Percentiles rank a stretch among this genome's conserved stretches.
These are phyloP conservation scores for Mola mola DNA, from an alignment of 2,113 vertebrate species.

Conservation along the genomic window DNA sequence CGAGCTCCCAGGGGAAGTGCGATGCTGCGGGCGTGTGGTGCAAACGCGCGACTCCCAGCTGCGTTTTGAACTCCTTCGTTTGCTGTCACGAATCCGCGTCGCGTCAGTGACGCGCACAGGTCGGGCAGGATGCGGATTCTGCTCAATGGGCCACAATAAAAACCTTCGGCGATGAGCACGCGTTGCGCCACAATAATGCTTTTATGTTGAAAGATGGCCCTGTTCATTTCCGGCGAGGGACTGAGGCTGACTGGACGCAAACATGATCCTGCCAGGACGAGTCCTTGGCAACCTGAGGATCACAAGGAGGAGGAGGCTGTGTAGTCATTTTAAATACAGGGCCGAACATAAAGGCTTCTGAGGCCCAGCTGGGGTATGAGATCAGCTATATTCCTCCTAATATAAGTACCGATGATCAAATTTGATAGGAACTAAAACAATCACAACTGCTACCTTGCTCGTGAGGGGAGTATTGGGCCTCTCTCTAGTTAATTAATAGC, in stretches of 20 bases:
- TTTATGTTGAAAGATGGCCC: conserved; percentile 19
- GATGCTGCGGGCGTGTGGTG: conserved; percentile 31
- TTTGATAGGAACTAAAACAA: too few relatives aligned
- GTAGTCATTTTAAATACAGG: neutral
- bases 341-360: too few relatives aligned
- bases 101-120: neutral
- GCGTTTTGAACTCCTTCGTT: conserved; percentile 7
- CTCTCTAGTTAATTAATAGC: too few relatives aligned
- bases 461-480: too few relatives aligned
- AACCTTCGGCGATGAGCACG: rapidly evolving
- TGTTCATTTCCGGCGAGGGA: conserved; percentile 2
- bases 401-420: too few relatives aligned
- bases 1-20: neutral
- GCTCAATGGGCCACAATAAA: conserved; percentile 27
- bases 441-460: too few relatives aligned
- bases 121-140: neutral
- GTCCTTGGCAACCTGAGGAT: neutral
- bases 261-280: neutral
- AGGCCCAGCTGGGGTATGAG: too few relatives aligned
- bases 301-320: neutral
- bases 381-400: too few relatives aligned
- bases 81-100: neutral
- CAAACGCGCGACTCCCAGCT: conserved; percentile 6
- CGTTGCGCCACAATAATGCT: rapidly evolving
- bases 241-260: conserved; percentile 11